Percentiles rank a stretch among this genome's conserved stretches.
phyloP scores from a whole-genome alignment of 2,113 vertebrate genomes.

The Gasterosteus nipponicus region DNA sequence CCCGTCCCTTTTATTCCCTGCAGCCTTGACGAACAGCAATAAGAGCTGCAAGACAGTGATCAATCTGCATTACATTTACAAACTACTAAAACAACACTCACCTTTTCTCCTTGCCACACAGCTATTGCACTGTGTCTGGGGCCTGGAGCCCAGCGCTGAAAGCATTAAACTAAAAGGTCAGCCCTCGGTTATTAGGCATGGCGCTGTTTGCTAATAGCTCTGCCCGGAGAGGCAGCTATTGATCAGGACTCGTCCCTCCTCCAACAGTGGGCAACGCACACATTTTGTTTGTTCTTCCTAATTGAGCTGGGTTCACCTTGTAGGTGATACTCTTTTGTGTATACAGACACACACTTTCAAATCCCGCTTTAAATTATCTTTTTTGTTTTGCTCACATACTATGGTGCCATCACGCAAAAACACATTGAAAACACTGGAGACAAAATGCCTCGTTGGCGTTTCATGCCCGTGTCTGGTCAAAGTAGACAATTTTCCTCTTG shows the following conservation, averaged over 20 bases:
- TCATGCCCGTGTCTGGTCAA: conserved; percentile 8
- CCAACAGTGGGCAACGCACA: conserved; percentile 68
- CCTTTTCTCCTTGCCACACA: conserved; percentile 79
- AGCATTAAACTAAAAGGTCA: conserved; percentile 81
- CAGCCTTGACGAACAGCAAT: conserved; percentile 73
- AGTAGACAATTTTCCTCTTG: neutral
- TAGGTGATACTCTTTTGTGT: conserved; percentile 33
- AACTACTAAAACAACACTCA: conserved; percentile 80
- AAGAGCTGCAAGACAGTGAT: conserved; percentile 72
- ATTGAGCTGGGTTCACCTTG: conserved; percentile 79
- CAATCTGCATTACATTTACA: conserved; percentile 82
- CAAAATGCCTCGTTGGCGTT: conserved; percentile 10
- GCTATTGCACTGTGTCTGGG: conserved; percentile 53
- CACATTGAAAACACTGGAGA: neutral
- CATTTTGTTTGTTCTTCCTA: conserved; percentile 75
- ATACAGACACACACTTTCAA: conserved; percentile 26
- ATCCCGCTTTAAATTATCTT: conserved; percentile 18
- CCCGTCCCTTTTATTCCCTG: conserved; percentile 57
- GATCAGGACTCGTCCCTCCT: conserved; percentile 70
- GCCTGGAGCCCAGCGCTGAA: conserved; percentile 57
- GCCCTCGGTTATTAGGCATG: conserved; percentile 77
- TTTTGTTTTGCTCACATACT: neutral
- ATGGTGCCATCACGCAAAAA: neutral
- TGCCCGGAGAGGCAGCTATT: conserved; percentile 76
- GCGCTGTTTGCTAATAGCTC: conserved; percentile 80